These are phyloP conservation scores for Streblospio benedicti DNA, from an alignment of 1,140 invertebrate species.

Conservation along the genomic window DNA sequence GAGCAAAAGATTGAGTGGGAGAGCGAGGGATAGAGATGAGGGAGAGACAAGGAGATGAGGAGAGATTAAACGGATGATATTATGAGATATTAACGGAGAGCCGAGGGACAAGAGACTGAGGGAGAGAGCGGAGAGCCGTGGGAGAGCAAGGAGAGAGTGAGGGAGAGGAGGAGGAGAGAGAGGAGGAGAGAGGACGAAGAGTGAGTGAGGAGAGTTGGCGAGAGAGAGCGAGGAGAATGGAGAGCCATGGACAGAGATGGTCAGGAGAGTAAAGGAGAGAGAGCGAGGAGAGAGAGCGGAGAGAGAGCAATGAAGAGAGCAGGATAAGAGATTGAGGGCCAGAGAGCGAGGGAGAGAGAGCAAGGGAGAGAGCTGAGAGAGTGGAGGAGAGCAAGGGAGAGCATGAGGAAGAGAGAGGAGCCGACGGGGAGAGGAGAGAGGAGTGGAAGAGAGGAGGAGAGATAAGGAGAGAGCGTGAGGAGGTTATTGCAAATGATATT, in stretches of 20 bases:
- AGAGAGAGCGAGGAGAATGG: not conserved
- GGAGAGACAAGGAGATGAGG: not conserved
- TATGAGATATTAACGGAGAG: not conserved
- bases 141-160: not conserved
- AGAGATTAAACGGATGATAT: not conserved
- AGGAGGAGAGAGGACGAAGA: not conserved
- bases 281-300: no score
- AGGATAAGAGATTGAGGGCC: not conserved
- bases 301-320: not conserved
- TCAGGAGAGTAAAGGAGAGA: not conserved
- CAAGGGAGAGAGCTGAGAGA: no score
- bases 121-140: not conserved
- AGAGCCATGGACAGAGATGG: not conserved
- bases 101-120: not conserved
- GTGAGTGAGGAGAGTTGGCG: not conserved
- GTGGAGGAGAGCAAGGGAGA: no score
- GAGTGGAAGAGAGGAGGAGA: not conserved
- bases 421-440: not conserved
- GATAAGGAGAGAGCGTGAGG: not conserved
- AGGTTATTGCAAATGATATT: not conserved
- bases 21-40: not conserved
- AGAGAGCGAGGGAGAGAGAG: not conserved
- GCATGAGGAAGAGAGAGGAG: not conserved
- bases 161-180: not conserved
- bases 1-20: not conserved